Conservation (phyloP, 92 coral and sea anemone species). For the Anthopleura xanthogrammica region DNA sequence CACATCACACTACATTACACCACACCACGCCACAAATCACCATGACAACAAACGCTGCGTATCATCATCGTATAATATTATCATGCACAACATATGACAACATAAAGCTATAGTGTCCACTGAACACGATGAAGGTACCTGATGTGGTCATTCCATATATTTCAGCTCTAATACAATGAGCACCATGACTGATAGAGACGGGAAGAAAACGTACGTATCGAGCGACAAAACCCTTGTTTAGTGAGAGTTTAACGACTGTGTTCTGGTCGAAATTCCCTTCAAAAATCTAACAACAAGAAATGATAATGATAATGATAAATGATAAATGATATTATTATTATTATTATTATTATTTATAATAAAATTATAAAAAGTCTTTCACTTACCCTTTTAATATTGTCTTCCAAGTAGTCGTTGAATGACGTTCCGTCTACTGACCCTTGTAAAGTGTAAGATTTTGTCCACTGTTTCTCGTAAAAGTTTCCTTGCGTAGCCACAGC, state of each 20-base stretch:
- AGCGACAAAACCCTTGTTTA: background rate
- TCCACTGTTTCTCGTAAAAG: slow-evolving; percentile 5
- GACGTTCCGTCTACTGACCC: background rate
- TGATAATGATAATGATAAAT: no score
- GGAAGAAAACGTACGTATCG: slow-evolving; percentile 1
- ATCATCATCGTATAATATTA: no score
- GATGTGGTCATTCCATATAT: background rate
- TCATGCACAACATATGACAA: background rate
- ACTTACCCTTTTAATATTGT: background rate
- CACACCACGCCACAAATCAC: background rate
- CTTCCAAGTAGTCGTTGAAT: background rate
- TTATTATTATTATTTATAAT: no score
- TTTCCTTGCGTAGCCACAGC: slow-evolving; percentile 26
- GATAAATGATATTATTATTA: no score
- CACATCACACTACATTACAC: background rate
- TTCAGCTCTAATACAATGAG: slow-evolving; percentile 12
- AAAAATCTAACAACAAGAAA: background rate
- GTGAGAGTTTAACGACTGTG: background rate
- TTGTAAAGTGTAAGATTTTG: slow-evolving; percentile 1
- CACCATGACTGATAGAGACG: background rate
- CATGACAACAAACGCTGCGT: background rate
- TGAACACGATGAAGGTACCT: background rate
- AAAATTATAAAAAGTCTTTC: no score
- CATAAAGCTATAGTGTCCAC: no score
- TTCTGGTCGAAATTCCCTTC: background rate